These are phyloP conservation scores for Pararge aegeria DNA, from an alignment of 1,140 invertebrate genomes.

Conservation along the genomic window DNA sequence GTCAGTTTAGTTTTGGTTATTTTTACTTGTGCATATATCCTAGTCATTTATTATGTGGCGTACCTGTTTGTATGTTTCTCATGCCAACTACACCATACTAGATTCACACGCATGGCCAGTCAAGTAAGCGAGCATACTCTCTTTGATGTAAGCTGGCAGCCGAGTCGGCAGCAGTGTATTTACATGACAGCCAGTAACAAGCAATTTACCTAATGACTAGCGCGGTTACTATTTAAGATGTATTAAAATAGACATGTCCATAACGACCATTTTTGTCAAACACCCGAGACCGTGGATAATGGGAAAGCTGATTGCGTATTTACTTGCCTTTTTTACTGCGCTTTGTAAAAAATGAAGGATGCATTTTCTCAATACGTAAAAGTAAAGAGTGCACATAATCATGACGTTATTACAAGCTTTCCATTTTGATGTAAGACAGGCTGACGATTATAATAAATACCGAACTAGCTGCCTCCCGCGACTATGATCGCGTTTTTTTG, in stretches of 20 bases:
- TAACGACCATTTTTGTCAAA: conserved; percentile 21
- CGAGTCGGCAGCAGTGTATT: conserved; percentile 15
- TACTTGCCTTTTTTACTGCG: conserved; percentile 10
- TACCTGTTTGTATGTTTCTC: no score
- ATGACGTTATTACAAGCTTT: neutral
- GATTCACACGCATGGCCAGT: conserved; percentile 3
- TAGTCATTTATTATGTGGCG: no score
- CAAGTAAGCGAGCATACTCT: conserved; percentile 2
- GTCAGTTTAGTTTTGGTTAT: no score
- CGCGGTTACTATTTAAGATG: conserved; percentile 22
- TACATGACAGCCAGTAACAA: conserved; percentile 22
- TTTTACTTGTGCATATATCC: no score
- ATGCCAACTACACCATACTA: neutral
- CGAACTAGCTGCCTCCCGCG: no score
- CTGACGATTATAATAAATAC: no score
- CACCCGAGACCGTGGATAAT: conserved; percentile 18
- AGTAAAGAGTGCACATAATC: neutral
- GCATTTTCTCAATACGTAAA: conserved; percentile 7
- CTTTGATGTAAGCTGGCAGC: conserved; percentile 9
- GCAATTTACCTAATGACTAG: conserved; percentile 23
- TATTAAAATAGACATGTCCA: conserved; percentile 22
- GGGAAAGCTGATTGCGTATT: conserved; percentile 23
- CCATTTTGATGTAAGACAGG: neutral
- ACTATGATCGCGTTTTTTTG: no score
- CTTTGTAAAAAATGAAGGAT: conserved; percentile 9